phyloP scores from a whole-genome alignment of 64 coral and sea anemone species.

The Cladopsammia gracilis region DNA sequence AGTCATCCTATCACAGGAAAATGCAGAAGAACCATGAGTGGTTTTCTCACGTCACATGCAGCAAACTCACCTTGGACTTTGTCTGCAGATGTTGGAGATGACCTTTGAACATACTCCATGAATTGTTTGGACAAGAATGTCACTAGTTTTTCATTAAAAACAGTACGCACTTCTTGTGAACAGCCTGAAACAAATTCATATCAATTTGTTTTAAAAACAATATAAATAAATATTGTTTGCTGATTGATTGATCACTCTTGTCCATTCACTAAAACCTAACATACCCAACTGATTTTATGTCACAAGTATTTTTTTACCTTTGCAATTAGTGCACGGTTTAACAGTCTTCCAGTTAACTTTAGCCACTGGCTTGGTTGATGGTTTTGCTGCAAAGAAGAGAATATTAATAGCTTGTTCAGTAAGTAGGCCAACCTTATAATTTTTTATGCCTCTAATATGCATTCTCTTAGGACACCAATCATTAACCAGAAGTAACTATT shows the following conservation, averaged over 20 bases:
- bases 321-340: conserved; percentile 44
- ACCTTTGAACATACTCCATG: conserved; percentile 60
- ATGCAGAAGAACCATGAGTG: too few relatives aligned
- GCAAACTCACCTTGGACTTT: conserved; percentile 15
- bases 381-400: not conserved
- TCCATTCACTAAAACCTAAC: too few relatives aligned
- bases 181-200: conserved; percentile 67
- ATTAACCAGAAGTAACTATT: too few relatives aligned
- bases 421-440: not conserved
- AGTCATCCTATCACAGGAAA: too few relatives aligned
- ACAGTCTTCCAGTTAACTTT: not conserved
- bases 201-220: too few relatives aligned
- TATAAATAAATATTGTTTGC: not conserved
- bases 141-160: conserved; percentile 77
- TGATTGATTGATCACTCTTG: not conserved
- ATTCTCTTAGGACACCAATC: too few relatives aligned
- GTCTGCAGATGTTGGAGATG: conserved; percentile 20
- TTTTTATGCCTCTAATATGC: too few relatives aligned
- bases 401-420: not conserved
- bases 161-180: conserved; percentile 67
- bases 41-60: not conserved
- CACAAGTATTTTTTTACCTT: not conserved
- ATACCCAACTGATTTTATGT: too few relatives aligned
- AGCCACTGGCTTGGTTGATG: not conserved
- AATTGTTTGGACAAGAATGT: conserved; percentile 72